Evolutionary conservation across 1,140 invertebrate genomes (phyloP).

Genomic region (Chironomus striatipennis): DNA sequence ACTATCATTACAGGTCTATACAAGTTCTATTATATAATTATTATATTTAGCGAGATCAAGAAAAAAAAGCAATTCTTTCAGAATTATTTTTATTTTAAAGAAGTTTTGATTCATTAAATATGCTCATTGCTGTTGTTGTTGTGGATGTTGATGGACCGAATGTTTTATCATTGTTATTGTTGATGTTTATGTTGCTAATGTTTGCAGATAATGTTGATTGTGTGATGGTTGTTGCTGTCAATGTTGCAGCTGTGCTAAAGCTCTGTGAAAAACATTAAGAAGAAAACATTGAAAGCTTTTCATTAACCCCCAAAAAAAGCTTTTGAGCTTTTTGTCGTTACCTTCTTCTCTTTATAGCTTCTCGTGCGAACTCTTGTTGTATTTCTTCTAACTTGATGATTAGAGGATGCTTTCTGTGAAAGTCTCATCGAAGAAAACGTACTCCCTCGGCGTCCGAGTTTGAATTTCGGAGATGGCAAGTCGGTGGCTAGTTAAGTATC

Average conservation of each 20-base stretch:
- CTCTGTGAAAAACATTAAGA: neutral
- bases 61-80: neutral
- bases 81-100: neutral
- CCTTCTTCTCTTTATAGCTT: slow-evolving; percentile 36
- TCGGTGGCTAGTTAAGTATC: slow-evolving; percentile 32
- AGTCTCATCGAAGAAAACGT: slow-evolving; percentile 47
- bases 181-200: neutral
- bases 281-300: neutral
- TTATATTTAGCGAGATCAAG: neutral
- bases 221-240: neutral
- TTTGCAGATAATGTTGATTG: neutral
- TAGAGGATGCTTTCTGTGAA: slow-evolving; percentile 38
- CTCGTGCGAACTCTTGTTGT: slow-evolving; percentile 42
- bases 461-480: slow-evolving; percentile 40
- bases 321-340: neutral
- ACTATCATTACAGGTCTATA: neutral
- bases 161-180: slow-evolving; percentile 7
- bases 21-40: neutral
- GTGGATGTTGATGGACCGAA: neutral
- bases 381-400: slow-evolving; percentile 43
- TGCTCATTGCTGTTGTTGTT: slow-evolving; percentile 4
- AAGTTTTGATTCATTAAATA: neutral
- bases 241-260: neutral
- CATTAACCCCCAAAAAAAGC: neutral
- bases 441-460: slow-evolving; percentile 38